Percentiles rank a stretch among this genome's conserved stretches.
Conservation (phyloP, 2,888 invertebrate species). For the Oligia fasciuncula region DNA sequence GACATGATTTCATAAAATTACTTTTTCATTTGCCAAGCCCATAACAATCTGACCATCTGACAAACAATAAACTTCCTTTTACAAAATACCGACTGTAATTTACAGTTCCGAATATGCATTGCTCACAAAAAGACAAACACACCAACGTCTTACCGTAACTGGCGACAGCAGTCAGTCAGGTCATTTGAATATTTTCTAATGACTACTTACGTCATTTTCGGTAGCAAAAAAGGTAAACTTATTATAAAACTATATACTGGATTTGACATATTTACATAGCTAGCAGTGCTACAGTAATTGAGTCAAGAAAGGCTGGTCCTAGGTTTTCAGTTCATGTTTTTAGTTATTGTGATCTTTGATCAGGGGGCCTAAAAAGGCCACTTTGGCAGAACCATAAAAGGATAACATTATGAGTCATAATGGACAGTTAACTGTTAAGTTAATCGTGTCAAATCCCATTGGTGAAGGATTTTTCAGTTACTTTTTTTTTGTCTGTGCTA, state of each 20-base stretch:
- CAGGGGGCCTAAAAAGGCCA: too few relatives aligned
- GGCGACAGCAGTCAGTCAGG: constrained; percentile 1
- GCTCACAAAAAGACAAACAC: constrained; percentile 1
- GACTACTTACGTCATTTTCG: constrained; percentile 18
- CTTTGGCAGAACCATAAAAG: too few relatives aligned
- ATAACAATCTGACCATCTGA: too few relatives aligned
- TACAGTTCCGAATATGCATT: constrained; percentile 2
- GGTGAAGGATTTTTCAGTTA: too few relatives aligned
- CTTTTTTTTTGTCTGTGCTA: too few relatives aligned
- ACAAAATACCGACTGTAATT: constrained; percentile 17
- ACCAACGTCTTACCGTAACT: neutral
- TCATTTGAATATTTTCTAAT: constrained; percentile 52
- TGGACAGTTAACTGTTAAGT: too few relatives aligned
- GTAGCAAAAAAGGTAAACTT: neutral
- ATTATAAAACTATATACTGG: neutral
- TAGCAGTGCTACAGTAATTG: neutral
- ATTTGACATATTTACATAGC: neutral
- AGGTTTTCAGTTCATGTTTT: neutral
- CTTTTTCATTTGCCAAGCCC: too few relatives aligned
- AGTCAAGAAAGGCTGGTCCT: neutral
- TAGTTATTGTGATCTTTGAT: neutral
- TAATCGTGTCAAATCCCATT: too few relatives aligned
- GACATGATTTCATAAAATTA: neutral
- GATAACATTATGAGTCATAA: too few relatives aligned
- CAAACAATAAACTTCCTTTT: constrained; percentile 7